Base-by-base conservation (phyloP, 2,888 invertebrate species). In the Antheraea assamensis region DNA sequence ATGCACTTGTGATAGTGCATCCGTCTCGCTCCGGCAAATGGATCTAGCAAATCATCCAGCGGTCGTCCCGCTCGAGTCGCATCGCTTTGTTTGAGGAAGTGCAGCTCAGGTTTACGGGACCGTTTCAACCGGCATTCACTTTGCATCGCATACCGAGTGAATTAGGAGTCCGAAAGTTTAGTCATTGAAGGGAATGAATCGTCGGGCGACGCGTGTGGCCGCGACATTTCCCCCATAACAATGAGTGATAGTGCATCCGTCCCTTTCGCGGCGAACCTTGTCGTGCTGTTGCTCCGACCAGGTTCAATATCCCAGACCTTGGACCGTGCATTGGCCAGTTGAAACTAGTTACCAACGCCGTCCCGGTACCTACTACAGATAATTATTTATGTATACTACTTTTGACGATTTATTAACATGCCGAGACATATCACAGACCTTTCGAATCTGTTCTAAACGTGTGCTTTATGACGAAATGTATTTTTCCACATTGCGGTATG, bases 281-380 rank as follows among this genome's bases (percentile, higher is more conserved):
- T 81, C 85, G 91, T 90, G 90, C 90, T 89, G 89, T 91, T 90
- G 92, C 90, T 87, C 91, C 90, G 90, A 89, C 83, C 90, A 93
- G 90, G 94, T 94, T 94, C 94, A 94, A 94, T 91, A 94, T 93
- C 92, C 94, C 94, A 93, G 93, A 91, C 93, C 93, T 93, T 93
- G 93, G 90, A 81, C 88, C 92, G 92, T 88, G 87, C 88, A 87
- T 77, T 84, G 84, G 87, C 83, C 90, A 87, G 87, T 88, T 87
- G 78, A 88, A 93, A 92, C 93, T 92, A 92, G 92, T 93, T 89
- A 87, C 88, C 87, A 68, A 68, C n/a, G n/a, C 35, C 21, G n/a
- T 13, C n/a, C 68, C 58, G 58, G 21, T 31, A 35, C 68, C 68
- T 87, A 88, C 88, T 88, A 91, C 90, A 90, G 89, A 90, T 89